Base-by-base conservation (phyloP, 2,888 invertebrate genomes). In the Oxytorus armatus region DNA sequence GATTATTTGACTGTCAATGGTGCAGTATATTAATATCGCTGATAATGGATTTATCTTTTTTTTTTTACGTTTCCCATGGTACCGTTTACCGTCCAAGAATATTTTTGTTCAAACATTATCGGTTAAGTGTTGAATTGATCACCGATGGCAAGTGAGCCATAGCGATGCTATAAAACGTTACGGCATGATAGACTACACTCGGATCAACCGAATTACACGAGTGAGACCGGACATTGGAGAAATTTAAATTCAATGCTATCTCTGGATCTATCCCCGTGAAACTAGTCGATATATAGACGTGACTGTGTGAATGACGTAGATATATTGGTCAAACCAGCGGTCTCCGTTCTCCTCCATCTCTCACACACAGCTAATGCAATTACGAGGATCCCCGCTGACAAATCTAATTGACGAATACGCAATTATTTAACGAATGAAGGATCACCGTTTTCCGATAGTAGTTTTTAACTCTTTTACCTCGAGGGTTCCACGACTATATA, bases 361-460 rank as follows among this genome's bases (percentile, higher is more conserved):
- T 68, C 61, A 63, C 68, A 68, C 84, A 80, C 84, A 83, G 84
- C 84, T 88, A 83, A 88, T 87, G 86, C 85, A 86, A 88, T 89
- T 88, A 88, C 86, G 75, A 83, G 68, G 80, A 80, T 72, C 80
- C 63, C 77, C 44, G 55, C 80, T 87, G 89, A 87, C 89, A 89
- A 89, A 89, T 90, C 88, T 87, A 90, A 90, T 90, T 89, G 88
- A 86, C 87, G 87, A 73, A 75, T 85, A 82, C 87, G 87, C 87
- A 90, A 89, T 90, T 89, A 88, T 89, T 90, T 88, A 85, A 85
- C 82, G 86, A 84, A 85, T 85, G 86, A 85, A 81, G 86, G 84
- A 57, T 59, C 72, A 42, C 79, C 68, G 76, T 79, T 80, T 77
- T 70, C 68, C 74, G 59, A 79, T 70, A 78, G 77, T 29, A 70